Base-by-base conservation (phyloP, 2,113 vertebrate genomes). In the Saiga tatarica region DNA sequence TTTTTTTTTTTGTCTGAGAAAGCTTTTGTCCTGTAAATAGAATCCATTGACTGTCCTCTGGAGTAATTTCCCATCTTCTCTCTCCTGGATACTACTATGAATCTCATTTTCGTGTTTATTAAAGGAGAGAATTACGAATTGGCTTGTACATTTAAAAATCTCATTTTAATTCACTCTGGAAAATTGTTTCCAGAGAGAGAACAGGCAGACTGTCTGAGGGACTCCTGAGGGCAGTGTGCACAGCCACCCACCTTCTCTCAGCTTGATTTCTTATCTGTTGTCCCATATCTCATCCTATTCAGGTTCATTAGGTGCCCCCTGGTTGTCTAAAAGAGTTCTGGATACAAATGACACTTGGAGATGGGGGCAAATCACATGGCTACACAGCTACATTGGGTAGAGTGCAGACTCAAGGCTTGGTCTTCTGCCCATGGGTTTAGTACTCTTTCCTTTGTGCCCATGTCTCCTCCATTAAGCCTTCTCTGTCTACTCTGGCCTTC, bases 71-170 rank as follows among this genome's bases (percentile, higher is more conserved):
- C 95, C 71, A 76, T 98, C 87, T 96, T 94, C 55, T 89, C 64
- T 89, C 14, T 98, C 64, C 91, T 95, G 97, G 88, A 62, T 94
- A 76, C 95, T 89, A 52, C 84, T 96, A 81, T 50, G 83, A 95
- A 96, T 97, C 95, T 97, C 88, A 95, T 97, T 97, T 97, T 98
- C 88, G 52, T 90, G 59, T 94, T 97, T 96, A 96, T 95, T 94
- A 93, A 92, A 94, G 89, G 87, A 47, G 91, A 96, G 62, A 87
- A 91, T 97, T 90, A 97, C 16, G 8, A 87, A 55, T 86, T 47
- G 60, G 26, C 52, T 57, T 57, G 60, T 94, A 47, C 88, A 87
- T 95, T 94, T 95, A 96, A 78, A 83, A 97, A 88, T 89, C 81
- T 87, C 62, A 59, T 92, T 98, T 90, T 62, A 92, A 95, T 81